Conservation (phyloP, 2,113 vertebrate species). For the Todiramphus chloris region DNA sequence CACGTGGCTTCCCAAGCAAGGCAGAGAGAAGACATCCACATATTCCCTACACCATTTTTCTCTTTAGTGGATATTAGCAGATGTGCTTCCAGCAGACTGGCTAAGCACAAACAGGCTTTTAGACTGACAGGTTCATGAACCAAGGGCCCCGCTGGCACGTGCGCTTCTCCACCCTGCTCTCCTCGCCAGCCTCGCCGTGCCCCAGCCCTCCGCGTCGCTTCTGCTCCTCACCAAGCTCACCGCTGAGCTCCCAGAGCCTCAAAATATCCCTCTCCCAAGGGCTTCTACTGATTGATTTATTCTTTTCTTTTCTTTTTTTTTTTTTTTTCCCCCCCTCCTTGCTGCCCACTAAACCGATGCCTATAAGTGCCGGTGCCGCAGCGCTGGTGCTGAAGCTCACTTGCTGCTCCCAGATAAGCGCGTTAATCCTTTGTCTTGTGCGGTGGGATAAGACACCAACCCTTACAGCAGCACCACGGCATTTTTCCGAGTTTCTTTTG, state of each 20-base stretch:
- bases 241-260: not conserved
- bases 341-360: not conserved
- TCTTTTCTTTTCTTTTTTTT: not conserved
- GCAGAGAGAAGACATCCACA: not conserved
- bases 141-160: not conserved
- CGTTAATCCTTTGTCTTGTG: conserved; percentile 24
- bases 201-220: not conserved
- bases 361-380: not conserved
- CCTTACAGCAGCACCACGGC: not conserved
- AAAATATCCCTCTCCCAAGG: conserved; percentile 3
- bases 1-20: conserved; percentile 13
- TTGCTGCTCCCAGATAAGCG: conserved; percentile 50
- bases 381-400: not conserved
- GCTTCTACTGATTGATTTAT: conserved; percentile 6
- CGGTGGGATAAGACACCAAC: not conserved
- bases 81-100: conserved; percentile 74
- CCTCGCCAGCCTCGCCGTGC: not conserved
- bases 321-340: not conserved
- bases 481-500: not conserved
- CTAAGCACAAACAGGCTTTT: conserved; percentile 70
- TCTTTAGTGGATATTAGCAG: conserved; percentile 70
- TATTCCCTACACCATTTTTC: conserved; percentile 70
- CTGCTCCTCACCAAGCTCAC: not conserved
- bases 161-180: not conserved
- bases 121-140: conserved; percentile 63